Base-by-base conservation (phyloP, 2,888 invertebrate species). In the Leptinotarsa juncta region DNA sequence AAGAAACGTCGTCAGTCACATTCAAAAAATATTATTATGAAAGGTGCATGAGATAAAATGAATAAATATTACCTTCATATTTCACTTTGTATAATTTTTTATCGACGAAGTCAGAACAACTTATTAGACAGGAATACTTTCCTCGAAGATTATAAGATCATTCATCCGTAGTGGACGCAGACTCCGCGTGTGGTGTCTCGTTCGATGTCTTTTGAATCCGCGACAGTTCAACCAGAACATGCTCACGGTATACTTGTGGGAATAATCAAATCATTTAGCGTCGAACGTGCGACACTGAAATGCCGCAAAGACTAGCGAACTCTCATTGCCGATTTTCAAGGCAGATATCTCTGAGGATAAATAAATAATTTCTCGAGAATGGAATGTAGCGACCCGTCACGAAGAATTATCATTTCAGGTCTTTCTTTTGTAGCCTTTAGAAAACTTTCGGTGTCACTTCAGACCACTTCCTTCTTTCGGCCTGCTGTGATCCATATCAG, bases 191-290 rank as follows among this genome's bases (percentile, higher is more conserved):
- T 62, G 62, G 62, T 62, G 62, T 62, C 62, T 62, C 57, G 70
- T 70, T 68, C 77, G 77, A 75, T 78, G 77, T 79, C 78, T 74
- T 76, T 74, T 72, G 79, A 77, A 82, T 82, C 80, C 81, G 80
- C 78, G 82, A 81, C 81, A 83, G 82, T 78, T 81, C 81, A 81
- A 83, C 81, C 84, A 84, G 82, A 82, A 84, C 81, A 81, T 78
- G 79, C 82, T 83, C 83, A 83, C 82, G 82, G 79, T 81, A 76
- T 81, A 80, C 81, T 82, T 82, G 81, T 79, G 83, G 82, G 83
- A 84, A 84, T 83, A 83, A 84, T 84, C 84, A 81, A 83, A 84
- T 83, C 82, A 81, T 83, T 83, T 82, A 82, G 82, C 79, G 82
- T 81, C 81, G 81, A 82, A 83, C 83, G 83, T 83, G 83, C 82